Percentiles rank a stretch among this genome's conserved stretches.
Evolutionary conservation across 2,113 vertebrate species (phyloP).

Genomic region (Bombycilla garrulus): DNA sequence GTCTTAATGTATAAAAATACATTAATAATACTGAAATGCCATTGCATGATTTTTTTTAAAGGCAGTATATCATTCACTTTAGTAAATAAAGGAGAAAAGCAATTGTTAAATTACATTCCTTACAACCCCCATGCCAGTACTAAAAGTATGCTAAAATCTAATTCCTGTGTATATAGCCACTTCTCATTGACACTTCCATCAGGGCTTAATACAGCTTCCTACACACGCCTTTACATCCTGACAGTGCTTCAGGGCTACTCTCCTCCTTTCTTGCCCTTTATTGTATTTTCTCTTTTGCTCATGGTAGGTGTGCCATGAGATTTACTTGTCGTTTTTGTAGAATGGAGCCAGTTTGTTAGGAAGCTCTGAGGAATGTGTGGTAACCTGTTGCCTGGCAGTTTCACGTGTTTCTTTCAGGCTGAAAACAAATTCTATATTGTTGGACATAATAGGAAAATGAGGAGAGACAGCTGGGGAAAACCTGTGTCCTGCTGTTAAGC

Average conservation of each 20-base stretch:
- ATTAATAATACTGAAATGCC: background rate
- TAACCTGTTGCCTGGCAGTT: background rate
- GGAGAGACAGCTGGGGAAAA: background rate
- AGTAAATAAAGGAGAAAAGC: background rate
- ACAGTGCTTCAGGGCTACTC: background rate
- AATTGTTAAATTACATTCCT: background rate
- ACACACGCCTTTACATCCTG: background rate
- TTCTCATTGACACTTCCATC: background rate
- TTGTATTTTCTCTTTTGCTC: background rate
- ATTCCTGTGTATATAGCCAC: background rate
- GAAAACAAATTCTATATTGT: background rate
- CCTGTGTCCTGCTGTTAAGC: background rate
- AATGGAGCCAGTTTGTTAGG: background rate
- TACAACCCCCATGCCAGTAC: background rate
- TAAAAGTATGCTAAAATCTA: background rate
- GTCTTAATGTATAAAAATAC: background rate
- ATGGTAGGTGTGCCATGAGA: background rate
- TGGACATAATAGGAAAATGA: background rate
- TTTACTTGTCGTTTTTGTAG: background rate
- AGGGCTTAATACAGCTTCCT: background rate
- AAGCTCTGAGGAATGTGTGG: background rate
- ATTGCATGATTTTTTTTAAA: background rate
- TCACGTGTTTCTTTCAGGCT: background rate
- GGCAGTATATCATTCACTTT: background rate
- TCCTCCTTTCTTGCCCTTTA: background rate